These are phyloP conservation scores for Prunella fulvescens DNA, from an alignment of 2,113 vertebrate genomes.

Conservation along the genomic window DNA sequence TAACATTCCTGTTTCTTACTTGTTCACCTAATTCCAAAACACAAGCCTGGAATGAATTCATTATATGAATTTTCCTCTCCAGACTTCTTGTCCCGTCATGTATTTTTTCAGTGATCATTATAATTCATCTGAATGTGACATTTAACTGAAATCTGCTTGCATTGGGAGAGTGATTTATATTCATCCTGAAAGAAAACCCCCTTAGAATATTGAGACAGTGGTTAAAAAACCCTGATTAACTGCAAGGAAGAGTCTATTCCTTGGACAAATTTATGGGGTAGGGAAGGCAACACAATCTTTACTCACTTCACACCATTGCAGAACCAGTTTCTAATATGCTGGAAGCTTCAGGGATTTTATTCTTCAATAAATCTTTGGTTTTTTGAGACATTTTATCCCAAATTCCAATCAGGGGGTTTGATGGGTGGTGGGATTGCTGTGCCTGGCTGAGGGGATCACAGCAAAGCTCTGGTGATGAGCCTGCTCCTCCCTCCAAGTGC, in stretches of 20 bases:
- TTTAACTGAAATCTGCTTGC: conserved; percentile 11
- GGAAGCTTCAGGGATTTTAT: conserved; percentile 17
- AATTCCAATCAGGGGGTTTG: conserved; percentile 30
- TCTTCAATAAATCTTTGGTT: conserved; percentile 8
- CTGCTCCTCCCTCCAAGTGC: neutral
- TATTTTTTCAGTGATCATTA: neutral
- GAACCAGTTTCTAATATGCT: neutral
- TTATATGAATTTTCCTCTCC: conserved; percentile 22
- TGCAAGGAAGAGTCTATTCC: neutral
- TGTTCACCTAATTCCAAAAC: neutral
- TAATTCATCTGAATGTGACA: conserved; percentile 45
- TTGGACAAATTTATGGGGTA: neutral
- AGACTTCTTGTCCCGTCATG: neutral
- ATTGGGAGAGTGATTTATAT: neutral
- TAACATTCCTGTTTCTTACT: neutral
- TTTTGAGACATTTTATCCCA: neutral
- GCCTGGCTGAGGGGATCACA: neutral
- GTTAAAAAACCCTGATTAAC: neutral
- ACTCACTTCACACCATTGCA: neutral
- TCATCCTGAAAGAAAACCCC: neutral
- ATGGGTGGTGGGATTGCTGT: conserved; percentile 14
- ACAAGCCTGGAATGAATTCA: neutral
- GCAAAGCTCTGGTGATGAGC: neutral
- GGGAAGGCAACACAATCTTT: neutral
- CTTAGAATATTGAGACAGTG: neutral